Base-by-base conservation (phyloP, 2,113 vertebrate species). In the Macaca fascicularis region DNA sequence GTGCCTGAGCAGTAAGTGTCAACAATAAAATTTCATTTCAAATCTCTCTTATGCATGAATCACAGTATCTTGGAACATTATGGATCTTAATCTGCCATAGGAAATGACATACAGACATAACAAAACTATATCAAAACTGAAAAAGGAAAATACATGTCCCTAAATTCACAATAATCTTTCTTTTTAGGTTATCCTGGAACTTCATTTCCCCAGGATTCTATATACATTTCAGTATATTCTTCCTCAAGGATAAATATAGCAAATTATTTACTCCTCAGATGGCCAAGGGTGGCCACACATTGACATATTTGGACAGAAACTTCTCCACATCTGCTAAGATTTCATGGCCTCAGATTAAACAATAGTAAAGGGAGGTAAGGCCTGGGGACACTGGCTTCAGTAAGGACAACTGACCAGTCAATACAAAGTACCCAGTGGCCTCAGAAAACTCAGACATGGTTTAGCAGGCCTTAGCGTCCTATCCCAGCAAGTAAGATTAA, bases 31-130 rank as follows among this genome's bases (percentile, higher is more conserved):
- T 72, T 90, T 97, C 30, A 95, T 93, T 85, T 93, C 80, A 82
- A 40, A 87, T 76, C 40, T 94, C 50, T 93, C 85, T 82, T 86
- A 43, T 78, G 75, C 57, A 52, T 52, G 8, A 93, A 78, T 88
- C 85, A 81, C 57, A 93, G 52, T 78, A 72, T 90, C 57, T 64
- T 64, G 69, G 80, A 87, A 79, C 48, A 57, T 76, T 27, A 95
- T 64, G 69, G 76, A 95, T 78, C 76, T 88, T 90, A 76, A 92
- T 92, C 84, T 94, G 78, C 19, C 81, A 52, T 55, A 82, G 57
- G 59, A 96, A 90, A 93, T 90, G 78, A 96, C 76, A 76, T 64
- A 93, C 69, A 95, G 35, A 93, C 82, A 90, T 35, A 88, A 76
- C 59, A 81, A 78, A 97, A 90, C 30, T 72, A 48, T n/a, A 72